Evolutionary conservation across 2,797 vertebrate genomes (phyloP).

Genomic region (Taeniopygia guttata): DNA sequence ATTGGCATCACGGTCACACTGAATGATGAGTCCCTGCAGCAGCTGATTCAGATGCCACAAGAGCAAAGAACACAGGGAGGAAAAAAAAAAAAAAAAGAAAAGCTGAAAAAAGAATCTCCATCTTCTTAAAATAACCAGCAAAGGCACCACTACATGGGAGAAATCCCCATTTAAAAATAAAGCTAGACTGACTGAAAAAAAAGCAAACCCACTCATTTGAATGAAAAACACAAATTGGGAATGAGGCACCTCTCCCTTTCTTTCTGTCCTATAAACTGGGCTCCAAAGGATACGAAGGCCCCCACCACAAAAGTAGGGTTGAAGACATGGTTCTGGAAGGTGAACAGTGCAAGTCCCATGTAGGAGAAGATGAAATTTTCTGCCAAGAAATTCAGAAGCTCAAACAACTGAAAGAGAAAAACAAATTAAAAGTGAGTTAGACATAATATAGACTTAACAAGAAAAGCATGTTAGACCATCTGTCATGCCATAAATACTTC

Average conservation of each 20-base stretch:
- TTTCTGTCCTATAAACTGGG: background rate
- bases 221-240: background rate
- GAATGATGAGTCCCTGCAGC: background rate
- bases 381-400: slow-evolving; percentile 96
- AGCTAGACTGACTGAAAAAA: background rate
- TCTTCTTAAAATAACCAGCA: slow-evolving; percentile 1
- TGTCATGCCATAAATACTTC: background rate
- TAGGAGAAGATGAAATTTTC: slow-evolving; percentile 99
- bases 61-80: background rate
- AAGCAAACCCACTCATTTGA: background rate
- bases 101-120: background rate
- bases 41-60: background rate
- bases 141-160: background rate
- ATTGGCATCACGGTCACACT: fast-evolving
- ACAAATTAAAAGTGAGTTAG: background rate
- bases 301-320: slow-evolving; percentile 92
- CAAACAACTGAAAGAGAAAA: slow-evolving; percentile 86
- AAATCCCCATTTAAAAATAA: slow-evolving; percentile 16
- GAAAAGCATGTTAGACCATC: background rate
- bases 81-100: background rate
- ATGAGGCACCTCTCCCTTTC: background rate
- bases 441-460: background rate
- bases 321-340: slow-evolving; percentile 95
- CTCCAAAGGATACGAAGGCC: slow-evolving; percentile 92
- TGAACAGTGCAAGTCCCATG: slow-evolving; percentile 96